Evolutionary conservation across 2,888 invertebrate genomes (phyloP).

Genomic region (Frankliniella fusca): DNA sequence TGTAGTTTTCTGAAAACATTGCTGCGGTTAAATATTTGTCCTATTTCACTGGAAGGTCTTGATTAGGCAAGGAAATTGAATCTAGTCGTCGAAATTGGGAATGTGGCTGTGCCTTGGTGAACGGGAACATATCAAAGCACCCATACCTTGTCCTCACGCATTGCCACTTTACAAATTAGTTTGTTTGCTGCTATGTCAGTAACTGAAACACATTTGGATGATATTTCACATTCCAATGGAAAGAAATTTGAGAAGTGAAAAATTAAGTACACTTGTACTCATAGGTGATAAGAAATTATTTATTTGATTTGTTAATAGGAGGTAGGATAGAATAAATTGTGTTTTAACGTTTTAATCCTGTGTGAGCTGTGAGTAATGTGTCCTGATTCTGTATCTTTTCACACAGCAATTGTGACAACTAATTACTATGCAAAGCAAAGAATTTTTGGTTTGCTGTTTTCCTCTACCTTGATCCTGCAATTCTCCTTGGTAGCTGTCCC

Average conservation of each 20-base stretch:
- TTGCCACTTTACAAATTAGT: not conserved
- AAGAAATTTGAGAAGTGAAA: not conserved
- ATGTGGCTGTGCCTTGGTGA: conserved; percentile 6
- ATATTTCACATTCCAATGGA: not conserved
- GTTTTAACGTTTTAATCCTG: conserved; percentile 23
- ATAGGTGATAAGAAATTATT: conserved; percentile 7
- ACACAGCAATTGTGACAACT: not conserved
- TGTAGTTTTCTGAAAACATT: no score
- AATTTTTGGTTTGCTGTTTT: no score
- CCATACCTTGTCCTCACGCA: not conserved
- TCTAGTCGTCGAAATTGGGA: conserved; percentile 14
- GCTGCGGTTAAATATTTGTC: not conserved
- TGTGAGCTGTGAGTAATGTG: not conserved
- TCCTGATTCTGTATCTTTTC: conserved; percentile 2
- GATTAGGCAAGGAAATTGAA: conserved; percentile 5
- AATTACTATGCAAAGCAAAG: no score
- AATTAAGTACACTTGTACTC: not conserved
- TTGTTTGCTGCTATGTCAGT: not conserved
- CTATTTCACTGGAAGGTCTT: not conserved
- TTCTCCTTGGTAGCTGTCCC: no score
- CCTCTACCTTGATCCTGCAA: no score
- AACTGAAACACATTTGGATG: not conserved
- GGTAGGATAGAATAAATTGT: not conserved
- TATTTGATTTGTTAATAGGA: not conserved
- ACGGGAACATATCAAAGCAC: conserved; percentile 6